These are phyloP conservation scores for Tor tambroides DNA, from an alignment of 2,113 vertebrate genomes.

Conservation along the genomic window DNA sequence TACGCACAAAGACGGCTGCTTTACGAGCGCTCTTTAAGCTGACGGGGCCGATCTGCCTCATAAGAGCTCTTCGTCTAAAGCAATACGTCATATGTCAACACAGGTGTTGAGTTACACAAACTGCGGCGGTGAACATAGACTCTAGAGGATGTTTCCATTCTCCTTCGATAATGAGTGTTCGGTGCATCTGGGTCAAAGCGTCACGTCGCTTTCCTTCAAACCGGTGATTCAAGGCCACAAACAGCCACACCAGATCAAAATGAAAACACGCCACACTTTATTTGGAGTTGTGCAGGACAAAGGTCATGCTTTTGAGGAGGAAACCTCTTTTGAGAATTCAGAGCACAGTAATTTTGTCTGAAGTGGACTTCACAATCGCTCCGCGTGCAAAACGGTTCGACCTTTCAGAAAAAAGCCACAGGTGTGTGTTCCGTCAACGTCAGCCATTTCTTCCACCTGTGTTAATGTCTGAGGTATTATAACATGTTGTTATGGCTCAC, in stretches of 20 bases:
- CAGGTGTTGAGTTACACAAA: slow-evolving; percentile 23
- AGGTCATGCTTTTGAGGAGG: not conserved
- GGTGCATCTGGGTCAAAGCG: not conserved
- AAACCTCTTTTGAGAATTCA: not conserved
- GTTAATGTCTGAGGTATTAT: not conserved
- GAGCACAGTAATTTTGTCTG: not conserved
- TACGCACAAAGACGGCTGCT: slow-evolving; percentile 11
- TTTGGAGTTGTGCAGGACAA: not conserved
- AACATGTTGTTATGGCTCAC: not conserved
- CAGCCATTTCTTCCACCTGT: not conserved
- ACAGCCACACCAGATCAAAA: not conserved
- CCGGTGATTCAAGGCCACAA: not conserved
- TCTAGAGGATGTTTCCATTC: not conserved
- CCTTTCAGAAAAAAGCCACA: not conserved
- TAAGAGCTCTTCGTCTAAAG: not conserved
- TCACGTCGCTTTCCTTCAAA: not conserved
- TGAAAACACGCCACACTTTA: not conserved
- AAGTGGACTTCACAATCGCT: not conserved
- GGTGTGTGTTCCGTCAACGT: not conserved
- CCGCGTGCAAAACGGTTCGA: not conserved
- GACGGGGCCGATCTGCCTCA: not conserved
- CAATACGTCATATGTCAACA: slow-evolving; percentile 1
- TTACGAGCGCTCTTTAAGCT: not conserved
- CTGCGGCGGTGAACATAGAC: not conserved
- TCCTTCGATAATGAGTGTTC: not conserved